These are phyloP conservation scores for Caenorhabditis latens DNA, from an alignment of 1,140 invertebrate species.

Conservation along the genomic window DNA sequence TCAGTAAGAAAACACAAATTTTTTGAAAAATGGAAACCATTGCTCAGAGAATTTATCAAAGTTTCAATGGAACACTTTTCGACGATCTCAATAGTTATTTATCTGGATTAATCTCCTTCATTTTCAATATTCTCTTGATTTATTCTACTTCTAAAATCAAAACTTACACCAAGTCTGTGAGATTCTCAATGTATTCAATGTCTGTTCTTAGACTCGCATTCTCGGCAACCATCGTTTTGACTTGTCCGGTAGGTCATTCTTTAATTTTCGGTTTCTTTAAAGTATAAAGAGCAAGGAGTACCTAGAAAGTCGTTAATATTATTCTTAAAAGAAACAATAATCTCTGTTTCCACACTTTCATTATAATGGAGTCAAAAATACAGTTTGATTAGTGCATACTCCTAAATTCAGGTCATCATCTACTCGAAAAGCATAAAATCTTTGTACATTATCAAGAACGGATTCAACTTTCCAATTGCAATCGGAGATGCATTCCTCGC, in stretches of 20 bases:
- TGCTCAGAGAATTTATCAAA: neutral
- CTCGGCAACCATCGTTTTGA: neutral
- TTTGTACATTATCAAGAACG: conserved; percentile 8
- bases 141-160: conserved; percentile 5
- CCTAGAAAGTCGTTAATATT: too few species aligned
- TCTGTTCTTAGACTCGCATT: neutral
- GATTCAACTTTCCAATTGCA: neutral
- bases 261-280: neutral
- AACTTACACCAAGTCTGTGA: neutral
- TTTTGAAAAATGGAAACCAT: neutral
- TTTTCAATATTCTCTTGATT: neutral
- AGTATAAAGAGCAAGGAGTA: too few species aligned
- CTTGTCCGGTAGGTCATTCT: neutral
- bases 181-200: conserved; percentile 8
- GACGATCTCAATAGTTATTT: conserved; percentile 20
- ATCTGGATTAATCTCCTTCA: neutral
- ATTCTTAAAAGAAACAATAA: too few species aligned
- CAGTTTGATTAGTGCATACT: too few species aligned
- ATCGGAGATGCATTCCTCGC: neutral
- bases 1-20: too few species aligned
- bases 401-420: neutral
- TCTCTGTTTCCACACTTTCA: too few species aligned
- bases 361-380: too few species aligned
- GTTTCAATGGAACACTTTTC: conserved; percentile 1
- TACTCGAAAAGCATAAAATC: conserved; percentile 22